phyloP scores from a whole-genome alignment of 2,888 invertebrate genomes.

The Oasisia sp. region DNA sequence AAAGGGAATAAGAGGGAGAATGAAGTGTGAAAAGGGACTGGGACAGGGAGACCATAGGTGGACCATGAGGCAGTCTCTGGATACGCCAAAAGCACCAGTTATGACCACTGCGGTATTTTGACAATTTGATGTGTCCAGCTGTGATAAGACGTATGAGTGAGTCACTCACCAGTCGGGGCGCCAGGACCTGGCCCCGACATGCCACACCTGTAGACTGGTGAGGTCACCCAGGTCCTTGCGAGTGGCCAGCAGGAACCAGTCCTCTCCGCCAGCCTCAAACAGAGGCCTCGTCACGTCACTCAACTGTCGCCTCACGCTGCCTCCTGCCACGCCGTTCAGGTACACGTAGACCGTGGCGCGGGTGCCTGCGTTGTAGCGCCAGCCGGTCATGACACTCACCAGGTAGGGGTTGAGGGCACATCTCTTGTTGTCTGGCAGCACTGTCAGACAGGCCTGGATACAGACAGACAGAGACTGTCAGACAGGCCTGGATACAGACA shows the following conservation, averaged over 20 bases:
- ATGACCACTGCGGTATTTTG: too few relatives aligned
- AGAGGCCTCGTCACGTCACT: background rate
- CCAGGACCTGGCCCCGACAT: slow-evolving; percentile 50
- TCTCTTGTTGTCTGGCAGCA: slow-evolving; percentile 44
- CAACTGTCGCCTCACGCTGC: background rate
- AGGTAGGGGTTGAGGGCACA: slow-evolving; percentile 47
- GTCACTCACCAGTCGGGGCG: slow-evolving; percentile 49
- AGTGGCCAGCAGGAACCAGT: slow-evolving; percentile 55
- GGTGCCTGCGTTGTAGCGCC: slow-evolving; percentile 54
- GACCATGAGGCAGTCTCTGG: too few relatives aligned
- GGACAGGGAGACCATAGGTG: too few relatives aligned
- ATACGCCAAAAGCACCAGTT: too few relatives aligned
- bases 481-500: too few relatives aligned
- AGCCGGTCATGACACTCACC: slow-evolving; percentile 54
- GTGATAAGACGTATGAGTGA: background rate
- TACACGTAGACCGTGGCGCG: slow-evolving; percentile 51
- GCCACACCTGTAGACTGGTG: slow-evolving; percentile 50
- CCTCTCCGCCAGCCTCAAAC: slow-evolving; percentile 51
- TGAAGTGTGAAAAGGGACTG: too few relatives aligned
- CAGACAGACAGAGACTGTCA: background rate
- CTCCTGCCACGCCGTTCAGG: slow-evolving; percentile 35
- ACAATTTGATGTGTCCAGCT: background rate
- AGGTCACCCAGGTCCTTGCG: slow-evolving; percentile 46
- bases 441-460: slow-evolving; percentile 45
- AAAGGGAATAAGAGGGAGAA: too few relatives aligned